Evolutionary conservation across 2,888 invertebrate genomes (phyloP), one percentile per base, ranked within the genome.

Genomic region (Malthinus seriepunctatus): DNA sequence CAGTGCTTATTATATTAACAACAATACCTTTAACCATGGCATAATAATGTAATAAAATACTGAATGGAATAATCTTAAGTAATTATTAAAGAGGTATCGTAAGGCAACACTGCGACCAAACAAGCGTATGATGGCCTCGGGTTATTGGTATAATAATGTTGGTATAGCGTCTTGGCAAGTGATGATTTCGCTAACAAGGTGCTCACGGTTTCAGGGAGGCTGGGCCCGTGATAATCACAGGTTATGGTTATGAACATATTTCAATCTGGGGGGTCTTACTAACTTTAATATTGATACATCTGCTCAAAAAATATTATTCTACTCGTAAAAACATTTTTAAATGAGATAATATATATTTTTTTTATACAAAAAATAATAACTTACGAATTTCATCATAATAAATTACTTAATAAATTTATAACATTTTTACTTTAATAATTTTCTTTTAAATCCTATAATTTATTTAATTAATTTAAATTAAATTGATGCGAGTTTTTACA

Each of bases 181-280:
- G 76, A 75, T 76, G 76, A 75, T 76, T 76, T 76, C 69, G 75
- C 76, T 76, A 76, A 76, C 76, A 76, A 76, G 76, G 74, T 73
- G 76, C 75, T 73, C 73, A 67, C 67, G 68, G 70, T 68, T 68
- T 71, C 68, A 64, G 68, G 69, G 69, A 71, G 74, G 73, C 72
- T 66, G 73, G 39, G 71, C 67, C 71, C 67, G 66, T 71, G 71
- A 75, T 76, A 76, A 76, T 76, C 71, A 76, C 72, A 68, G 74
- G 75, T 74, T 74, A 69, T 71, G 63, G 39, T 59, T 52, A 49
- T 56, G 51, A 51, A 55, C 58, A 59, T 59, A 62, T 58, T 62
- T 62, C 62, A 55, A 62, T 62, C 54, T 62, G 62, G 62, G 62
- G 55, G 62, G 62, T 62, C 62, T 56, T 49, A 38, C 54, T 48